Base-by-base conservation (phyloP, 2,888 invertebrate genomes). In the Dolomedes plantarius region DNA sequence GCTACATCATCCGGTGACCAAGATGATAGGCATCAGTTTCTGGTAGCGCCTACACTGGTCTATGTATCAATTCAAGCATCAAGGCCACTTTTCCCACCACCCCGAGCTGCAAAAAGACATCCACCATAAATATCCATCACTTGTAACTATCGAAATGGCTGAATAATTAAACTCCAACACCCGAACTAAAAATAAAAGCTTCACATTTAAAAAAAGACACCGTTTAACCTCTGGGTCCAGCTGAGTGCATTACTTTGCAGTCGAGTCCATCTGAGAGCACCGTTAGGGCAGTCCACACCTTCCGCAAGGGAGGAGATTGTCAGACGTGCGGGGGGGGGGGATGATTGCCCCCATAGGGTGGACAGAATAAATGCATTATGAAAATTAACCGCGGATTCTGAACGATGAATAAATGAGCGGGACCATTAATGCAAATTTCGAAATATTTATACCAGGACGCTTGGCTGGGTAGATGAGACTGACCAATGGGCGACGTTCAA, bases 341-440 rank as follows among this genome's bases (percentile, higher is more conserved):
- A 19, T 27, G n/a, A 19, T 36, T 67, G 28, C 41, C 39, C 39
- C 27, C 41, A 36, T 65, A 65, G 73, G 83, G 62, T 72, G 67
- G 83, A 85, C 83, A 85, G 73, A 56, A 73, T 77, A 85, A 85
- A 77, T 73, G 83, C 83, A 85, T 85, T 85, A 85, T 85, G 83
- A 85, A 85, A 85, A 85, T 85, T 85, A 85, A 85, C 83, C 83
- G 83, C 64, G 73, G 83, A 78, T 75, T 75, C 75, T 75, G 73
- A 64, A 75, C 67, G 77, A 73, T 67, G 77, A 77, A 85, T 76
- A 85, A 85, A 77, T 77, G 83, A 85, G 72, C 32, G 67, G 32
- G 56, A 7, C 83, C 73, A 85, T 85, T 85, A 85, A 85, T 85
- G 83, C 83, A 85, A 85, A 85, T 85, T 85, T 73, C 73, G 77